phyloP scores from a whole-genome alignment of 2,797 vertebrate genomes.

The Sebastes iracundus region DNA sequence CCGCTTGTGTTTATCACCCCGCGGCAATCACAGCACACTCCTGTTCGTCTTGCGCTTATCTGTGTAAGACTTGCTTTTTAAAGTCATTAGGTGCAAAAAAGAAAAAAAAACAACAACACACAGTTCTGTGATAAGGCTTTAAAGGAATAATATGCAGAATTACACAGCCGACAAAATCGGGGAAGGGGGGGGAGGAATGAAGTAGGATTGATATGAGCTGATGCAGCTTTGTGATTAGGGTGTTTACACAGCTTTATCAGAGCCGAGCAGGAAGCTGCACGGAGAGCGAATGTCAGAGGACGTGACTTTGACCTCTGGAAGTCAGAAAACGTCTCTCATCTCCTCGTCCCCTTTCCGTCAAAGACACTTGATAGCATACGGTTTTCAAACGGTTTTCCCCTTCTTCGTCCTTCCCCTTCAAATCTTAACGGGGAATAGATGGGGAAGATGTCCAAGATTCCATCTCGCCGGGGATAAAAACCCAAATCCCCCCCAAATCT shows the following conservation, averaged over 20 bases:
- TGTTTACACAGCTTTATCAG: conserved; percentile 75
- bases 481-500: conserved; percentile 41
- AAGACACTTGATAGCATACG: not conserved
- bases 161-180: conserved; percentile 48
- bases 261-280: conserved; percentile 51
- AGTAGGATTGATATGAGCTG: conserved; percentile 54
- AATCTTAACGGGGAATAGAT: conserved; percentile 5
- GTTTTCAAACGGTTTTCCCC: conserved; percentile 2
- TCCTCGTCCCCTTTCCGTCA: conserved; percentile 5
- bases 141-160: conserved; percentile 69
- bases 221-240: conserved; percentile 60
- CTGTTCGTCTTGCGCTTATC: conserved; percentile 72
- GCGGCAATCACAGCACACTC: conserved; percentile 68
- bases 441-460: conserved; percentile 33
- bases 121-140: conserved; percentile 69
- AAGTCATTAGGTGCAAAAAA: conserved; percentile 76
- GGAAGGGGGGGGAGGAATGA: conserved; percentile 5
- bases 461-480: conserved; percentile 38
- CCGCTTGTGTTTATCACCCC: conserved; percentile 78
- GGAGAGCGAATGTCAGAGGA: conserved; percentile 51
- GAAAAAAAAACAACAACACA: conserved; percentile 31
- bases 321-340: conserved; percentile 45
- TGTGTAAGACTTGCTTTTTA: conserved; percentile 74
- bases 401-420: conserved; percentile 14
- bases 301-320: conserved; percentile 60